A percentile compares a stretch with the other conserved stretches of the same genome.
Evolutionary conservation across 2,888 invertebrate species (phyloP).

Genomic region (Pterostichus madidus): DNA sequence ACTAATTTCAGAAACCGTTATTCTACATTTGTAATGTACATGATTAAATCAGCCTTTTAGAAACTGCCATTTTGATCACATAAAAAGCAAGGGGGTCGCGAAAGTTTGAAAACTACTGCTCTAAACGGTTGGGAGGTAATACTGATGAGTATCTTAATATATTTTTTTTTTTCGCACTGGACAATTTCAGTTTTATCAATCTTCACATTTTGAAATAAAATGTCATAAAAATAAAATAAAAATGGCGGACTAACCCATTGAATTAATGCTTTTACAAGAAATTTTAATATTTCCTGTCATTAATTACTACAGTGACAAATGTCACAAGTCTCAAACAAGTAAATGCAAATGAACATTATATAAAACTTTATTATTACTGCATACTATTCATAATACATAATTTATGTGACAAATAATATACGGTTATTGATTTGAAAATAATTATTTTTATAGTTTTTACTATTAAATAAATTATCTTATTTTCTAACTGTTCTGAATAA

Average conservation of each 20-base stretch:
- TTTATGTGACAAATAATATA: slow-evolving; percentile 45
- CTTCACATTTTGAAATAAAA: no score
- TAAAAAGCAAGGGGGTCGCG: no score
- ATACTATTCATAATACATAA: slow-evolving; percentile 27
- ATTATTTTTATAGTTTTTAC: slow-evolving; percentile 30
- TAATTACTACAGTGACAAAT: background rate
- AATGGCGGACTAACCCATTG: background rate
- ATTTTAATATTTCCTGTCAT: slow-evolving; percentile 15
- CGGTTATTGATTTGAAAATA: slow-evolving; percentile 36
- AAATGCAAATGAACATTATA: background rate
- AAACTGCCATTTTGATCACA: no score
- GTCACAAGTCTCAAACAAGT: slow-evolving; percentile 1
- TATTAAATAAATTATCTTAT: slow-evolving; percentile 14
- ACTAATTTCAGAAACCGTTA: no score
- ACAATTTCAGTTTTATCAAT: no score
- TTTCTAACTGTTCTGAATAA: background rate
- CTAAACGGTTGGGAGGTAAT: no score
- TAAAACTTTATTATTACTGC: slow-evolving; percentile 19
- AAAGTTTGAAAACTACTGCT: no score
- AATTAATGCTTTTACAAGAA: background rate
- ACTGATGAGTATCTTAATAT: no score
- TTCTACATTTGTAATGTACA: no score
- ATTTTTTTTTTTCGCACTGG: no score
- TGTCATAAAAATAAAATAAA: no score
- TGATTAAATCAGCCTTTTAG: no score